phyloP scores from a whole-genome alignment of 1,140 invertebrate species.

The Capitella teleta region DNA sequence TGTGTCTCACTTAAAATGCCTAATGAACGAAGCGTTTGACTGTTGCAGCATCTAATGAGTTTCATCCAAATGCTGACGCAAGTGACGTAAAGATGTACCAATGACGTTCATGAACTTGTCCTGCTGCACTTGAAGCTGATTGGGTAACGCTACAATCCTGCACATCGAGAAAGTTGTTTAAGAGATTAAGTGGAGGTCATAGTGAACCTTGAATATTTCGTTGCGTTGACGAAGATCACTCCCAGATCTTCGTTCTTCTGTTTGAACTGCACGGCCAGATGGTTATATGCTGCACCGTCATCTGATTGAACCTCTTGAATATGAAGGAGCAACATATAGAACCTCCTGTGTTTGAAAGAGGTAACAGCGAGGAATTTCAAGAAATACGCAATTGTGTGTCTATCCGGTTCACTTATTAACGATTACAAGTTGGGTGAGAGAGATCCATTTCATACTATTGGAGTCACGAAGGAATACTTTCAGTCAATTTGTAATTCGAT shows the following conservation, averaged over 20 bases:
- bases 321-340: too few relatives aligned
- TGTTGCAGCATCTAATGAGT: conserved; percentile 36
- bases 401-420: too few relatives aligned
- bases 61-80: conserved; percentile 36
- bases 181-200: neutral
- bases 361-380: too few relatives aligned
- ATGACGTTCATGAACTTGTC: conserved; percentile 38
- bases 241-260: conserved; percentile 34
- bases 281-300: conserved; percentile 34
- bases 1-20: conserved; percentile 31
- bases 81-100: conserved; percentile 32
- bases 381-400: too few relatives aligned
- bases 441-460: too few relatives aligned
- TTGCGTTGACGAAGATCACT: conserved; percentile 36
- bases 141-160: conserved; percentile 32
- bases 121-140: conserved; percentile 26
- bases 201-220: conserved; percentile 37
- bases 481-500: too few relatives aligned
- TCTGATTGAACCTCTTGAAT: conserved; percentile 25
- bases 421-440: too few relatives aligned
- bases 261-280: conserved; percentile 29
- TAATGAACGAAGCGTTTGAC: conserved; percentile 39
- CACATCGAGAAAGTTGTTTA: neutral
- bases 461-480: too few relatives aligned
- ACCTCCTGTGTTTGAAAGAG: too few relatives aligned